Evolutionary conservation across 2,113 vertebrate species (phyloP).

Genomic region (Petromus typicus): DNA sequence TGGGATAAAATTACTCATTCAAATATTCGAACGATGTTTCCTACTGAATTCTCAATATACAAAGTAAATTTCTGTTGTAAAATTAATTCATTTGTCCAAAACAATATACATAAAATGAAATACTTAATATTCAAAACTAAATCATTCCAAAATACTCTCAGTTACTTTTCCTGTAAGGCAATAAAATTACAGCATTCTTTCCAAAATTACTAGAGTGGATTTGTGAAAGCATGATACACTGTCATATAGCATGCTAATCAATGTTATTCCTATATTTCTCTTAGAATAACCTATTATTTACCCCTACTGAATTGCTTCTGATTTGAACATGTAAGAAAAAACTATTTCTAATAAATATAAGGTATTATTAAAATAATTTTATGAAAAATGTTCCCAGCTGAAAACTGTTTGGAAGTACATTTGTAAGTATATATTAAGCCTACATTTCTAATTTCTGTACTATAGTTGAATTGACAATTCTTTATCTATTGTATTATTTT

Average conservation of each 20-base stretch:
- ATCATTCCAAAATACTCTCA: not conserved
- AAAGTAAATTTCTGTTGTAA: not conserved
- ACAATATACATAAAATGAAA: not conserved
- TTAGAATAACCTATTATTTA: not conserved
- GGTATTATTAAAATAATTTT: constrained; percentile 10
- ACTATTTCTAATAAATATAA: not conserved
- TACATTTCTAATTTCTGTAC: constrained; percentile 3
- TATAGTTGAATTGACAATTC: not conserved
- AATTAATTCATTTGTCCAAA: not conserved
- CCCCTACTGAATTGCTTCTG: not conserved
- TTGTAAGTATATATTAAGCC: not conserved
- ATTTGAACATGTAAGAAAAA: not conserved
- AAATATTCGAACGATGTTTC: too few relatives aligned
- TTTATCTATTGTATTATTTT: not conserved
- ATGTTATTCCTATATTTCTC: not conserved
- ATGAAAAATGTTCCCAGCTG: not conserved
- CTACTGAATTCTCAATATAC: too few relatives aligned
- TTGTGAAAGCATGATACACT: not conserved
- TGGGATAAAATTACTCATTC: not conserved
- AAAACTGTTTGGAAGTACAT: not conserved
- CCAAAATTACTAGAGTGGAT: not conserved
- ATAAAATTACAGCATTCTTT: not conserved
- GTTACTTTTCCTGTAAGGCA: not conserved
- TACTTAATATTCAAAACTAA: not conserved
- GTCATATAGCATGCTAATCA: not conserved